These are phyloP conservation scores for Rynchops niger DNA, from an alignment of 2,113 vertebrate species.

Conservation along the genomic window DNA sequence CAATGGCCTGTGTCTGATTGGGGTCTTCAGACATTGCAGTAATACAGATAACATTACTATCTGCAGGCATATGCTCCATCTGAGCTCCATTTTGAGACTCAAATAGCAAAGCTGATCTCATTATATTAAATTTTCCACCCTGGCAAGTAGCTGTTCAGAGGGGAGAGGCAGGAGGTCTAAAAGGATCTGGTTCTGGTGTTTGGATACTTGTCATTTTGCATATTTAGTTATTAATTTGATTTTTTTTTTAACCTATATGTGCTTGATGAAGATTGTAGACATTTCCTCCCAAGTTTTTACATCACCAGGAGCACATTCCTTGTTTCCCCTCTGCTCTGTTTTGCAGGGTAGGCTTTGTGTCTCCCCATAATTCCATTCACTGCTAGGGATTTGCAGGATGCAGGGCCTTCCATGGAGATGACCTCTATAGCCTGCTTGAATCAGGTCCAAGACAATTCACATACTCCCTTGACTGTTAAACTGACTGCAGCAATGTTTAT, in stretches of 20 bases:
- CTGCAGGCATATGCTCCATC: background rate
- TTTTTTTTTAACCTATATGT: background rate
- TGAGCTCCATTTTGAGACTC: background rate
- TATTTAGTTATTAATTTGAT: background rate
- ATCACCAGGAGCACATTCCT: background rate
- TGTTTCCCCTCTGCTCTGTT: background rate
- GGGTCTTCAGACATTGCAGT: background rate
- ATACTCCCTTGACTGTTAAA: background rate
- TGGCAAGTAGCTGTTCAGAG: background rate
- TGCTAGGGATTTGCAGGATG: background rate
- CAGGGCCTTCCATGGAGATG: background rate
- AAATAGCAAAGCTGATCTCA: slow-evolving; percentile 14
- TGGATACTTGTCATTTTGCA: background rate
- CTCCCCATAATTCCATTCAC: background rate
- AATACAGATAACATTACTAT: background rate
- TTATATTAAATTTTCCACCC: background rate
- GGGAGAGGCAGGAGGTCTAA: background rate
- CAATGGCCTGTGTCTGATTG: background rate
- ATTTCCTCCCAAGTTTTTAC: background rate
- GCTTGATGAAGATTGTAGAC: background rate
- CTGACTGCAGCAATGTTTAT: background rate
- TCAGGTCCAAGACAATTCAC: background rate
- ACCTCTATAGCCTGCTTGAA: background rate
- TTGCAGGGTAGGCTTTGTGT: background rate
- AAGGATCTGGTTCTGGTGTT: background rate